Conservation (phyloP, 2,888 invertebrate species). For the Pasiphila rectangulata region DNA sequence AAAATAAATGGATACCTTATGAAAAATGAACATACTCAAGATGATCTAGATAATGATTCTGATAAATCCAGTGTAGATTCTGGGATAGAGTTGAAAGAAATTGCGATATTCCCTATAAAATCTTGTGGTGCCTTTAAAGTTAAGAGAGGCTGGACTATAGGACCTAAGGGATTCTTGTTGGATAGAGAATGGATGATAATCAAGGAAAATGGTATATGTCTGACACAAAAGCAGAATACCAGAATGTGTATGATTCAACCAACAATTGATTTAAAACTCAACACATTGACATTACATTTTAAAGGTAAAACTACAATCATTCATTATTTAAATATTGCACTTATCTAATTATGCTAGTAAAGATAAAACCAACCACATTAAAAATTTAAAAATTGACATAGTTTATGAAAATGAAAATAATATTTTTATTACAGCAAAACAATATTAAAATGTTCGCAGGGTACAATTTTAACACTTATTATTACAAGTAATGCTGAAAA, state of each 20-base stretch:
- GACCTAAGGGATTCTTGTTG: slow-evolving; percentile 88
- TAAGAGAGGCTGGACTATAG: slow-evolving; percentile 85
- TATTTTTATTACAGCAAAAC: too few relatives aligned
- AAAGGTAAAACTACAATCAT: slow-evolving; percentile 66
- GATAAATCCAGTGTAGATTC: slow-evolving; percentile 34
- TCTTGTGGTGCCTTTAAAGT: slow-evolving; percentile 92
- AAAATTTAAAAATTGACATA: too few relatives aligned
- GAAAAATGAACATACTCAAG: too few relatives aligned
- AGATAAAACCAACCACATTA: too few relatives aligned
- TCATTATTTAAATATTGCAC: background rate
- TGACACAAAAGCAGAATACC: slow-evolving; percentile 93
- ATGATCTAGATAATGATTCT: slow-evolving; percentile 17
- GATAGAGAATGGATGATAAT: slow-evolving; percentile 98
- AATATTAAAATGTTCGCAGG: too few relatives aligned
- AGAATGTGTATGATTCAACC: slow-evolving; percentile 90
- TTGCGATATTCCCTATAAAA: slow-evolving; percentile 91
- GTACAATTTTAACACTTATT: too few relatives aligned
- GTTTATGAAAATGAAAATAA: too few relatives aligned
- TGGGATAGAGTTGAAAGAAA: slow-evolving; percentile 52
- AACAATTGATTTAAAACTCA: slow-evolving; percentile 81
- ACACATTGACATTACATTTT: slow-evolving; percentile 80
- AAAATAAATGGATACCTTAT: background rate
- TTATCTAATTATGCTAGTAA: too few relatives aligned
- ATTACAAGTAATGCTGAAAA: too few relatives aligned
- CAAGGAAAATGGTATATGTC: slow-evolving; percentile 87